These are phyloP conservation scores for Strigamia maritima DNA, from an alignment of 2,888 invertebrate genomes.

Conservation along the genomic window DNA sequence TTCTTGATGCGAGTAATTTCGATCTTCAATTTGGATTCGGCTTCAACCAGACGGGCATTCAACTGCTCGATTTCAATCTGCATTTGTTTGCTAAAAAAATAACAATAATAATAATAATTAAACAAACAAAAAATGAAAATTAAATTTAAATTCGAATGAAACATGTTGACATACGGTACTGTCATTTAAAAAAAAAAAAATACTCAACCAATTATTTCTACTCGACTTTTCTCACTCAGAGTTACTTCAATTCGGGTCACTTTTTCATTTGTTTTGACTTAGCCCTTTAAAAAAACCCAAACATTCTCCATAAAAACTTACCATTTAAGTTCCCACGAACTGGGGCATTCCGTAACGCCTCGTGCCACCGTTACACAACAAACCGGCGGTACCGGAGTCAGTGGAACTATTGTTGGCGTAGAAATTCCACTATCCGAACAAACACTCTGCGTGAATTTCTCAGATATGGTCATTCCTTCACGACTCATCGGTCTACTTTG, in stretches of 20 bases:
- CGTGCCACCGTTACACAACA: not conserved
- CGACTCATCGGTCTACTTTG: not conserved
- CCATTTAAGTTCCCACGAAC: constrained; percentile 39
- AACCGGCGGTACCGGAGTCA: not conserved
- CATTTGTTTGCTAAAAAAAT: constrained; percentile 80
- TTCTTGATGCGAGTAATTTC: constrained; percentile 97
- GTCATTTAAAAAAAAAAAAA: too few relatives aligned
- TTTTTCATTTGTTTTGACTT: too few relatives aligned
- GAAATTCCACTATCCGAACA: not conserved
- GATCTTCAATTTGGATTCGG: constrained; percentile 91
- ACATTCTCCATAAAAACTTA: not conserved
- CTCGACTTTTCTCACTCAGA: too few relatives aligned
- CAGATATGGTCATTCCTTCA: not conserved
- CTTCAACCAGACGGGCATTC: constrained; percentile 90
- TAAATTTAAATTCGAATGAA: not conserved
- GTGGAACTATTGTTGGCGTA: not conserved
- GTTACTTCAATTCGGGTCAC: too few relatives aligned
- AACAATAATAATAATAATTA: constrained; percentile 43
- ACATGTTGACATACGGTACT: too few relatives aligned
- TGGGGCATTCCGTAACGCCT: constrained; percentile 33
- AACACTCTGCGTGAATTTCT: not conserved
- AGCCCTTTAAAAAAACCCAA: too few relatives aligned
- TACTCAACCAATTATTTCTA: too few relatives aligned
- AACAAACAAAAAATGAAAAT: not conserved
- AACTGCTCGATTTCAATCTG: constrained; percentile 97